Percentiles rank a stretch among this genome's conserved stretches.
Conservation (phyloP, 2,113 vertebrate species). For the Rhinolophus sinicus region DNA sequence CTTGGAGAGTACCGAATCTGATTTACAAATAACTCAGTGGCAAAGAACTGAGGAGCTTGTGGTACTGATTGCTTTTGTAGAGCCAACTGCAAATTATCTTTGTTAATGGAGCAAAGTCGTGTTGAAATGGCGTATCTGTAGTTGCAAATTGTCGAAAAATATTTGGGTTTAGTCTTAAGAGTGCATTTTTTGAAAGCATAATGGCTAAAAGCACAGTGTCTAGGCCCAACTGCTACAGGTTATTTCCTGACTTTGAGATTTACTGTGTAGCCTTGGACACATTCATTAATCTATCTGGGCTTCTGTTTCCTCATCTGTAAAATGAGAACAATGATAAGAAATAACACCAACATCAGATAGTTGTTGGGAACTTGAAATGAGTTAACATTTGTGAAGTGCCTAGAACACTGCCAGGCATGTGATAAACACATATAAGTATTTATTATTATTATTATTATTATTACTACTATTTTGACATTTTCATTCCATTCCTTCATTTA, state of each 20-base stretch:
- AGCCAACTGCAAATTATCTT: background rate
- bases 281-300: background rate
- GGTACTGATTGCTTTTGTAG: background rate
- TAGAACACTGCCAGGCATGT: background rate
- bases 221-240: background rate
- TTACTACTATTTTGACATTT: background rate
- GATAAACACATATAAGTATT: background rate
- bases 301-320: background rate
- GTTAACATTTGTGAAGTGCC: background rate
- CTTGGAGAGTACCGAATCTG: background rate
- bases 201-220: background rate
- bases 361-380: background rate
- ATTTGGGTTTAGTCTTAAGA: background rate
- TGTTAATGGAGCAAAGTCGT: background rate
- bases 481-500: background rate
- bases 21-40: background rate
- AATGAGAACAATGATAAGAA: background rate
- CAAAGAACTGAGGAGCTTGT: background rate
- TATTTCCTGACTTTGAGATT: background rate
- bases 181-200: background rate
- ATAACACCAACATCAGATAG: background rate
- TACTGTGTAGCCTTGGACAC: background rate
- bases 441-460: background rate
- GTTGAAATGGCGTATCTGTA: background rate
- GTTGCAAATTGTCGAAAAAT: background rate